Evolutionary conservation across 2,888 invertebrate genomes (phyloP), one percentile per base, ranked within the genome.

Genomic region (Nemapogon koenigi): DNA sequence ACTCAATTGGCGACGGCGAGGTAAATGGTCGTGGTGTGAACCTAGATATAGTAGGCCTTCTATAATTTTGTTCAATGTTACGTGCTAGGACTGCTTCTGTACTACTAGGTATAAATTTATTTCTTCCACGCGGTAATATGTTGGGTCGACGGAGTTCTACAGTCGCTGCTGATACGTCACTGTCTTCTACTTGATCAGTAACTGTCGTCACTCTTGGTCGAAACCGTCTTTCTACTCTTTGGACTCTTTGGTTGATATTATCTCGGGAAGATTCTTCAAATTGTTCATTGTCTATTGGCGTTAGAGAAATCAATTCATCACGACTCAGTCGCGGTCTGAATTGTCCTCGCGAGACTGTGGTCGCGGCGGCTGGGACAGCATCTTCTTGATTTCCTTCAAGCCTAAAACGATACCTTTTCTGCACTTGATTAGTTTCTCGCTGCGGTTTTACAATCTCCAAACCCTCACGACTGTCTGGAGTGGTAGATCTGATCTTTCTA

Each of bases 241-340:
- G 15, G 35, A 50, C 47, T 32, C 50, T 57, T 44, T 61, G 57
- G 43, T 54, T 56, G 7, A 56, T 59, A 37, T 17, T 27, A 37
- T 28, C 28, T 28, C 16, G 7, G 3, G 63, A 58, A 7, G 50
- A 45, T 39, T 62, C 62, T 8, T 59, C 44, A 22, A 22, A 6
- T 22, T 22, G 6, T 1, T 38, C 37, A 14, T 29, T 19, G 47
- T 84, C 83, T 15, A 75, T 59, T 1, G 83, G 78, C 2, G 81
- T 82, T 31, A 84, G 55, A 2, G 83, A 82, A 31, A 81, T 63
- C 11, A 81, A 50, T 53, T 84, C 84, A 41, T 81, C 76, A n/a
- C 48, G 63, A 41, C 43, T 61, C n/a, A 67, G 38, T 43, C 53
- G 55, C 11, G 72, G 62, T 44, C 62, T 62, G 32, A 60, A 63